These are phyloP conservation scores for Nipponacmea schrenckii DNA, from an alignment of 2,888 invertebrate species.

Conservation along the genomic window DNA sequence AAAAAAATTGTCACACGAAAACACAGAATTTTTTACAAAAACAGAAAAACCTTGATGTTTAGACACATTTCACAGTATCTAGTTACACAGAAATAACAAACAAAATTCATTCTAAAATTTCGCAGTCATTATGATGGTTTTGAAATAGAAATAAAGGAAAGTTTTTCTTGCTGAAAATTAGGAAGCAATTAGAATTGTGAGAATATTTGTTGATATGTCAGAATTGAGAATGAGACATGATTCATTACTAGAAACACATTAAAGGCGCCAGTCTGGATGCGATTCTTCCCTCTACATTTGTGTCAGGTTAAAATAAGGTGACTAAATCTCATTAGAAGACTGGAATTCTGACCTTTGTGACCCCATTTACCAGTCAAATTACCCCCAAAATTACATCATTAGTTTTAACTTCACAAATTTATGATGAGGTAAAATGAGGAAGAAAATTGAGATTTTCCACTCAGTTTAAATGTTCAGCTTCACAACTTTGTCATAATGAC, in stretches of 20 bases:
- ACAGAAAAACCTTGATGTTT: too few relatives aligned
- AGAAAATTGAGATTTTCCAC: constrained; percentile 4
- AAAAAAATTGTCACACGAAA: too few relatives aligned
- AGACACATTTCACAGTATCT: too few relatives aligned
- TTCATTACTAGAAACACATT: constrained; percentile 24
- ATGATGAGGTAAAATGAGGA: background rate
- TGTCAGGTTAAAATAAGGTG: constrained; percentile 18
- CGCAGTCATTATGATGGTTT: too few relatives aligned
- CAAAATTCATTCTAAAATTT: too few relatives aligned
- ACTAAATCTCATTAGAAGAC: constrained; percentile 22
- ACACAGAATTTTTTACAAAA: too few relatives aligned
- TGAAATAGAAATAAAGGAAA: too few relatives aligned
- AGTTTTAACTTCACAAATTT: constrained; percentile 3
- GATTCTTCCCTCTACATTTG: constrained; percentile 17
- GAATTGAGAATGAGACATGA: constrained; percentile 17
- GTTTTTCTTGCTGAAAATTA: background rate
- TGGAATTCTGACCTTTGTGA: constrained; percentile 16
- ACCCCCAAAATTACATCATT: constrained; percentile 19
- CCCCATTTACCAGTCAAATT: constrained; percentile 12
- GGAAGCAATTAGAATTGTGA: constrained; percentile 7
- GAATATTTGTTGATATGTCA: constrained; percentile 6
- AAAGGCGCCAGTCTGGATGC: constrained; percentile 22
- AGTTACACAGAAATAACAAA: too few relatives aligned
- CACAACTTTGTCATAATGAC: background rate
- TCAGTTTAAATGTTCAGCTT: constrained; percentile 1